Evolutionary conservation across 2,113 vertebrate species (phyloP).

Genomic region (Sorex fumeus): DNA sequence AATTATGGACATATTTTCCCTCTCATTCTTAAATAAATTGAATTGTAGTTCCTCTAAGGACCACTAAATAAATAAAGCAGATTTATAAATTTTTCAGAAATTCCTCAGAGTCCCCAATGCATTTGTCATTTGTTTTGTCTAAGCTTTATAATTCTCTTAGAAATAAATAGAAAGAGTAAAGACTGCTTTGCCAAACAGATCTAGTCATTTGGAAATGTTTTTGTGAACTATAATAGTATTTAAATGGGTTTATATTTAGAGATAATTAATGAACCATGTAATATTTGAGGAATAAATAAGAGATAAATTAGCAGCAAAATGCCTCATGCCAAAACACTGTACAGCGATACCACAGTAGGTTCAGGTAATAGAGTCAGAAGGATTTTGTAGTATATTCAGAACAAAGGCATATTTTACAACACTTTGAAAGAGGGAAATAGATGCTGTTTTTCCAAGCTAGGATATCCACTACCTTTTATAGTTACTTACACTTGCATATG

Average conservation of each 20-base stretch:
- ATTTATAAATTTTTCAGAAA: conserved; percentile 56
- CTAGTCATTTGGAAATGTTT: neutral
- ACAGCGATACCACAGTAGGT: neutral
- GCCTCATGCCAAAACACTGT: neutral
- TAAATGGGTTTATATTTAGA: neutral
- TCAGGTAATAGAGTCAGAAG: neutral
- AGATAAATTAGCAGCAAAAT: conserved; percentile 20
- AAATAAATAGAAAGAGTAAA: conserved; percentile 54
- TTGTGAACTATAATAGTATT: neutral
- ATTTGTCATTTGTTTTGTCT: conserved; percentile 47
- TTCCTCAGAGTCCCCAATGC: neutral
- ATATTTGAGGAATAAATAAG: neutral
- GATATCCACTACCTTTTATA: neutral
- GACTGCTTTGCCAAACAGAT: neutral
- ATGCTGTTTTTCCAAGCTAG: neutral
- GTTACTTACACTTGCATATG: neutral
- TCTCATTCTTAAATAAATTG: conserved; percentile 41
- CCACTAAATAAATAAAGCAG: conserved; percentile 37
- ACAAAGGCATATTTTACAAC: neutral
- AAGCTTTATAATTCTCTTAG: conserved; percentile 35
- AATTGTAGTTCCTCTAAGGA: neutral
- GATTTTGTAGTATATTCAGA: neutral
- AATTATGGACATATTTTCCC: conserved; percentile 16
- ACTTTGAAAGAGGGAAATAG: neutral
- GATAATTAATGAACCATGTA: neutral